Base-by-base conservation (phyloP, 2,888 invertebrate genomes). In the Agrenia bidenticulata region DNA sequence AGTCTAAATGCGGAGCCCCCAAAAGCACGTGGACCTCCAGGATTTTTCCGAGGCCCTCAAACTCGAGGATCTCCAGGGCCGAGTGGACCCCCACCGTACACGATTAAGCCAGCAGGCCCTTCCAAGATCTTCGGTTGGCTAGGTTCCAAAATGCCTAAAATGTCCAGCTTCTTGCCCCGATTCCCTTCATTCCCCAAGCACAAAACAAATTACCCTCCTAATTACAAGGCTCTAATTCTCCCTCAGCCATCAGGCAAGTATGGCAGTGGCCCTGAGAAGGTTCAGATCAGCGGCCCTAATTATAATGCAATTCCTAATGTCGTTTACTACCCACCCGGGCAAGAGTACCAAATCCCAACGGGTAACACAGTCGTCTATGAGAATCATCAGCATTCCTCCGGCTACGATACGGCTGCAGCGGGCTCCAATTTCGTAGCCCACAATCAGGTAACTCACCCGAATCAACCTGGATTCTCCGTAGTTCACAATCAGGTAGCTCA, bases 61-160 rank as follows among this genome's bases (percentile, higher is more conserved):
- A 4, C 32, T 7, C 51, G 13, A 7, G 55, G 45, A 41, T 26
- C 21, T 4, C n/a, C 26, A 37, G 60, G 32, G 39, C 39, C 39
- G 39, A 32, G 32, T 4, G 32, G 32, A 32, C 32, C 32, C 32
- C 32, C 32, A 32, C 32, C 32, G 32, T 11, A 32, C n/a, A n/a
- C n/a, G n/a, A 39, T 13, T 39, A 54, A 11, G 32, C 19, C 50
- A 1, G 55, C 63, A 4, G 70, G 70, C 0, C 61, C 70, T 2
- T 70, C 70, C 1, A 71, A 70, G 27, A 64, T 75, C 5, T 73
- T 75, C 49, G 71, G 66, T 19, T 75, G 75, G 75, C 19, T 75
- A 0, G 75, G 75, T 9, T 69, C 70, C 23, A 50, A 67, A 49
- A 68, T 75, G 45, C 62, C 72, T 2, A 75, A 72, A 45, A 54